Base-by-base conservation (phyloP, 2,888 invertebrate species). In the Oscheius sp. region DNA sequence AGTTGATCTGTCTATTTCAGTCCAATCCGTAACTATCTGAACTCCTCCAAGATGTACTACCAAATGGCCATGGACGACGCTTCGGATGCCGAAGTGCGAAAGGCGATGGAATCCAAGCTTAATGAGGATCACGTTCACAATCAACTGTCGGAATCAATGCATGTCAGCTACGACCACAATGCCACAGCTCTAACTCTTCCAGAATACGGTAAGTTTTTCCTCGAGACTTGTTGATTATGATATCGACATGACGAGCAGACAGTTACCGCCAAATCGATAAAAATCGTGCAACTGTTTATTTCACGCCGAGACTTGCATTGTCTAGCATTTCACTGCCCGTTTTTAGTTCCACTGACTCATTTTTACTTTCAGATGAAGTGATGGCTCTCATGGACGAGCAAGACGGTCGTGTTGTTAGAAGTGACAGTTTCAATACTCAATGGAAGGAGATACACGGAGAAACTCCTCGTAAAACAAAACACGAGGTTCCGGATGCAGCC, bases 381-480 rank as follows among this genome's bases (percentile, higher is more conserved):
- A 77, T 84, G 77, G 81, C 79, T 53, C 71, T 84, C 9, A 63
- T 81, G 68, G 71, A 63, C 33, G 51, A 50, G 10, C 21, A 47
- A 29, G 53, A 51, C 11, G 29, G 42, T 29, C 57, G 53, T 32
- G 74, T 62, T 21, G 63, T 51, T 29, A 76, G 79, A 75, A 77
- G 77, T 50, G 80, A 80, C 51, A 74, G 74, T 9, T 82, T 82
- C 74, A 79, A 82, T 77, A 84, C 84, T 5, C 74, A 81, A 63
- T 84, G 84, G 84, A 75, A 80, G 10, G 84, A 82, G 57, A 80
- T 84, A 62, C 73, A 76, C 32, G 79, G 76, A 53, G 74, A 82
- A 68, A 47, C 74, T 37, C 60, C 74, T 58, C 60, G 74, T 47
- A 70, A 70, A 42, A 58, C 72, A 13, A 75, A 76, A 66, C 70